Base-by-base conservation (phyloP, 2,797 vertebrate species). In the Poecile montanus region DNA sequence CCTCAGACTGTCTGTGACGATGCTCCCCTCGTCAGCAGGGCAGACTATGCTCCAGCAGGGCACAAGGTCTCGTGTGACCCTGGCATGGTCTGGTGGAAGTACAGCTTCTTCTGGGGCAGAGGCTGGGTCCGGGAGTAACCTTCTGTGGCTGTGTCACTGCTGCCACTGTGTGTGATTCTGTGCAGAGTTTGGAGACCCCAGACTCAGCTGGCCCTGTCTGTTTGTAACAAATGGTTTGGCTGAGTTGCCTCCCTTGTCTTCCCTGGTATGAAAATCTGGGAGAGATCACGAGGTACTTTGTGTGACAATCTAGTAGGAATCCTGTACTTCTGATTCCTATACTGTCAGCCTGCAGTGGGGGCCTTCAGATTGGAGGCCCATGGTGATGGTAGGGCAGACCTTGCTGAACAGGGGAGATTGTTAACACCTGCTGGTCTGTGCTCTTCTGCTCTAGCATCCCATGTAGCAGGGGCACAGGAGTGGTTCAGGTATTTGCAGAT, bases 211-310 rank as follows among this genome's bases (percentile, higher is more conserved):
- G 14, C 11, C 16, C 18, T 9, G 15, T 32, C 36, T 66, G 5
- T 32, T 54, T 57, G 10, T 9, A 82, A 50, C 65, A 77, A 42
- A 34, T 32, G 26, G 18, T 13, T 80, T 86, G 79, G 32, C 54
- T n/a, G 29, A 60, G 38, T 82, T 66, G 48, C 50, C 12, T 81
- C 74, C 32, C 51, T 44, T 67, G 14, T 44, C 20, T 16, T 62
- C 26, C 22, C 14, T 8, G 20, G 16, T 56, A 10, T 0, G 6
- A 1, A 4, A 36, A 13, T 45, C 66, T 67, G 53, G n/a, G n/a
- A 60, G 65, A 56, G 20, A 47, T 36, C 3, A 0, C 0, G 2
- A 36, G 34, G 26, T 70, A 2, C 13, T 80, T 22, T 15, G 19
- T 34, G 19, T 61, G 50, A 60, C 45, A 51, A 34, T 53, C 26